Percentiles rank a stretch among this genome's conserved stretches.
phyloP scores from a whole-genome alignment of 2,797 vertebrate genomes.

The Brachyalestes nurse region DNA sequence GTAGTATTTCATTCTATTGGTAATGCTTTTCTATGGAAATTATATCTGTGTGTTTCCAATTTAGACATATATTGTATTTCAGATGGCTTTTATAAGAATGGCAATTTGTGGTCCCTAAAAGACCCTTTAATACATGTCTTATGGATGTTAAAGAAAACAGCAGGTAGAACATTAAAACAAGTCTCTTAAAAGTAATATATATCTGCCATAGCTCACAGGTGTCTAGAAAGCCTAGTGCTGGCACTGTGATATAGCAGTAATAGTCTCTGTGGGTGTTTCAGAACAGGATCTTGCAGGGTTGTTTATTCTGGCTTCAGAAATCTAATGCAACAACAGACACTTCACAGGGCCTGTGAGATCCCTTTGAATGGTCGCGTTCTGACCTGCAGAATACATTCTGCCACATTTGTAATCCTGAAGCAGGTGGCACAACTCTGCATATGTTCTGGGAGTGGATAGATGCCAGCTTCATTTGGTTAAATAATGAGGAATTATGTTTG shows the following conservation, averaged over 20 bases:
- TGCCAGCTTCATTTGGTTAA: slow-evolving; percentile 11
- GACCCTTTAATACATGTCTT: background rate
- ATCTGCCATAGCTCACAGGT: background rate
- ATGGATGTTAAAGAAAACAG: background rate
- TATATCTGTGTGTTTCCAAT: too few relatives aligned
- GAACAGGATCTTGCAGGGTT: background rate
- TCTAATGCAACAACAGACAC: background rate
- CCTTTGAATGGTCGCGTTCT: background rate
- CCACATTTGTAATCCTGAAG: background rate
- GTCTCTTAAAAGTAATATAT: background rate
- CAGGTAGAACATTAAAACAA: background rate
- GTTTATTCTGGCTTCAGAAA: background rate
- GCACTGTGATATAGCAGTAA: background rate
- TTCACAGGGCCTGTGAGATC: background rate
- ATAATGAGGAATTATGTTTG: slow-evolving; percentile 16
- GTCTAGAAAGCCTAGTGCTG: background rate
- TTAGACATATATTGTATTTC: background rate
- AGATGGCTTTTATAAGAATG: too few relatives aligned
- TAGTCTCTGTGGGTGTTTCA: slow-evolving; percentile 13
- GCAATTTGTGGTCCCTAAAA: too few relatives aligned
- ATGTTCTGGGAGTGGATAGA: background rate
- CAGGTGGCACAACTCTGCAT: background rate
- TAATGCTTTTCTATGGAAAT: too few relatives aligned
- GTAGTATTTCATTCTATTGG: too few relatives aligned
- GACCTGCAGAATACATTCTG: background rate